Evolutionary conservation across 2,113 vertebrate species (phyloP), one percentile per base, ranked within the genome.

Genomic region (Patagioenas fasciata): DNA sequence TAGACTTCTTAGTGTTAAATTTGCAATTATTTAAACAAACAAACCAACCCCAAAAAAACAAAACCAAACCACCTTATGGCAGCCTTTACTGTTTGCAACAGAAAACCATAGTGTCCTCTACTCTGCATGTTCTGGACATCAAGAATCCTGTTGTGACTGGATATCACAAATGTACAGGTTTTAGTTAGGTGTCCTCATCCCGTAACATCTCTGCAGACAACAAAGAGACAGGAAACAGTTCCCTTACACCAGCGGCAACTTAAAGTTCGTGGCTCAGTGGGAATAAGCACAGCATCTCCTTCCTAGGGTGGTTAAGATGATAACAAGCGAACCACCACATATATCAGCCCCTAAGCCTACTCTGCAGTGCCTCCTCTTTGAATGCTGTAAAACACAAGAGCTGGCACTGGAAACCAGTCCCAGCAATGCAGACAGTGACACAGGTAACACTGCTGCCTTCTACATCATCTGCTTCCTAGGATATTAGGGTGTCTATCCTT

Each of bases 381-480:
- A 0, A 0, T 23, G 15, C 38, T 34, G 44, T 3, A 57, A 32
- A 87, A 57, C 32, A 58, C 6, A n/a, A 36, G 64, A 53, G 13
- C 0, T 53, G n/a, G 20, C 34, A 34, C 10, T 26, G 32, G 48
- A 74, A 89, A 23, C 19, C 11, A 42, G 47, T 69, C 56, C 61
- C 83, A 71, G 66, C 61, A 48, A 32, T 1, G 13, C 32, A 85
- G 61, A 14, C 61, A 48, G 26, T 28, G 74, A 15, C 31, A 50
- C 0, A 40, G 31, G 20, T 31, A 16, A 44, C 80, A 57, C 11
- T 29, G 29, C 36, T 70, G 44, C 54, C 40, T 81, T 54, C 40
- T 12, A 15, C 3, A 3, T 24, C 6, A 34, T 12, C 83, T 81
- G 56, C 47, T 73, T 32, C 65, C 51, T 19, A 20, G 28, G 51